These are phyloP conservation scores for Calameuta pallipes DNA, from an alignment of 2,888 invertebrate genomes.

Conservation along the genomic window DNA sequence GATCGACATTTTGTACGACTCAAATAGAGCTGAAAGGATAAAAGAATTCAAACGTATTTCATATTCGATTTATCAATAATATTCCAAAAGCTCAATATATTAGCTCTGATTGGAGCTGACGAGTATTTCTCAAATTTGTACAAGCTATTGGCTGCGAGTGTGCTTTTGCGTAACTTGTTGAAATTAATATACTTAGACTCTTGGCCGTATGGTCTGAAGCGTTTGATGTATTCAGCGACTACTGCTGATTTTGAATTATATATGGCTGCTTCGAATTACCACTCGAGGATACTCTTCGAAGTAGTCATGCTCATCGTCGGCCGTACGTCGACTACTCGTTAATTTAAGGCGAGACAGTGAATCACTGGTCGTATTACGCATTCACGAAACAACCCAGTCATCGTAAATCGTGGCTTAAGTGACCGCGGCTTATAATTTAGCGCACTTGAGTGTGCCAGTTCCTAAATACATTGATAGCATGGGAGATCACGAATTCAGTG, in stretches of 20 bases:
- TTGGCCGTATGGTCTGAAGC: background rate
- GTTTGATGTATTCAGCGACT: background rate
- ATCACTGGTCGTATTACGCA: constrained; percentile 45
- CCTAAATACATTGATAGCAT: constrained; percentile 36
- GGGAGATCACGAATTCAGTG: constrained; percentile 36
- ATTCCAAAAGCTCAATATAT: background rate
- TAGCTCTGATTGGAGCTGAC: background rate
- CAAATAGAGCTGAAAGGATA: background rate
- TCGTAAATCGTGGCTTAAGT: constrained; percentile 51
- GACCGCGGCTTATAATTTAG: constrained; percentile 49
- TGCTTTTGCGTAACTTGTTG: background rate
- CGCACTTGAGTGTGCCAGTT: constrained; percentile 25
- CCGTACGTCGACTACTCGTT: constrained; percentile 18
- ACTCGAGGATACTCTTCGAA: background rate
- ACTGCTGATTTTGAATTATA: background rate
- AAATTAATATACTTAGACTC: background rate
- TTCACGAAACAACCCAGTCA: constrained; percentile 52
- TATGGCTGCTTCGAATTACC: background rate
- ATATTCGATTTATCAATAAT: background rate
- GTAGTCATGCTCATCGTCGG: background rate
- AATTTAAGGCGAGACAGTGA: constrained; percentile 35
- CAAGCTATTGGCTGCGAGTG: background rate
- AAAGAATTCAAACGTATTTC: background rate
- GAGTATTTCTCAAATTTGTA: background rate
- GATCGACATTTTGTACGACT: background rate